These are phyloP conservation scores for Perca fluviatilis DNA, from an alignment of 2,113 vertebrate genomes.

Conservation along the genomic window DNA sequence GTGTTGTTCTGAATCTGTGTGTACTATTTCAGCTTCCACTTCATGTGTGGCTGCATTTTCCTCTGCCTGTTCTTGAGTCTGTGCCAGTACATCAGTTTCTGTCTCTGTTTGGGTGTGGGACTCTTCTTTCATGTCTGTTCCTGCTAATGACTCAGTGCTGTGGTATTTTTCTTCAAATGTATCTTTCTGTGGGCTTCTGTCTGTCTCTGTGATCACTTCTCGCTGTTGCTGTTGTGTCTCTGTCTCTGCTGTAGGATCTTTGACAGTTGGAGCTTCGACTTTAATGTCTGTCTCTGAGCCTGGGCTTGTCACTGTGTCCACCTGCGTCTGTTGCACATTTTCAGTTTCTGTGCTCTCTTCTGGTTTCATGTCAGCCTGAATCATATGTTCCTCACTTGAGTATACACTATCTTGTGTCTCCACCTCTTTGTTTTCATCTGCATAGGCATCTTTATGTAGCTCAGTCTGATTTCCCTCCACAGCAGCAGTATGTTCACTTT, in stretches of 20 bases:
- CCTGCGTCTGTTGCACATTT: conserved; percentile 19
- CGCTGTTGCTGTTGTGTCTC: conserved; percentile 19
- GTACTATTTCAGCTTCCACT: neutral
- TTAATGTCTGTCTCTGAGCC: conserved; percentile 17
- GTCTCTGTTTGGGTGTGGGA: conserved; percentile 30
- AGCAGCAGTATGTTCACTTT: conserved; percentile 7
- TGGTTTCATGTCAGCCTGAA: conserved; percentile 18
- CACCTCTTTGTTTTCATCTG: neutral
- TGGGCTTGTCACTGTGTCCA: neutral
- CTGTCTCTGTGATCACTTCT: conserved; percentile 18
- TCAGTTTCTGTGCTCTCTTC: conserved; percentile 35
- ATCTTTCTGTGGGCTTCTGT: neutral
- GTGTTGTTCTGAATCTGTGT: conserved; percentile 1
- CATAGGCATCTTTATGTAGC: neutral
- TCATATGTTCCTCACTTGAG: conserved; percentile 8
- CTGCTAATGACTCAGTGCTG: conserved; percentile 41
- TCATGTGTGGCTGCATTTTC: conserved; percentile 1
- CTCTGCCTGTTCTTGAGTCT: conserved; percentile 1
- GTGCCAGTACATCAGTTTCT: neutral
- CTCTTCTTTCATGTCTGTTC: conserved; percentile 29
- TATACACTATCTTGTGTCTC: neutral
- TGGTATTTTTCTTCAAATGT: conserved; percentile 13
- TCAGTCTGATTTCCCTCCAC: conserved; percentile 21
- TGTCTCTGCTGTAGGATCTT: conserved; percentile 6
- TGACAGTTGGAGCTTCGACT: neutral